Base-by-base conservation (phyloP, 2,888 invertebrate species). In the Pardosa pseudoannulata region DNA sequence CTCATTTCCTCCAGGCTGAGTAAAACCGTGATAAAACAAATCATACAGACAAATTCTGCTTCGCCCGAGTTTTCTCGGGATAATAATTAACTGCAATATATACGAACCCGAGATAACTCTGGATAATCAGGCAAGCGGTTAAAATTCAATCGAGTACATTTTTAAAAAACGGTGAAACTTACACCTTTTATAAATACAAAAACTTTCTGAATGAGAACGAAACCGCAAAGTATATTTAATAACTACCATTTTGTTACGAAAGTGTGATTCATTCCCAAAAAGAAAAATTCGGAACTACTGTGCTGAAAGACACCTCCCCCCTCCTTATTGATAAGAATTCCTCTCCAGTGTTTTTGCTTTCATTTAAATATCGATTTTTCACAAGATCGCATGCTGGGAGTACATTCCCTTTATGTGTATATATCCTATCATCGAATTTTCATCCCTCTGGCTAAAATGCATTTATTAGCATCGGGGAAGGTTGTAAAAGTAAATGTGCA, bases 281-380 rank as follows among this genome's bases (percentile, higher is more conserved):
- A 46, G n/a, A 32, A 70, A 23, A 64, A 46, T 39, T 6, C 11
- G 50, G 16, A 70, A 56, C 16, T 0, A 7, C 27, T 29, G 70
- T 36, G n/a, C n/a, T n/a, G 41, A 75, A n/a, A 50, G 50, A 39
- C 6, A 64, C 28, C 27, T n/a, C 28, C 23, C 9, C 13, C 16
- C 32, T 1, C 64, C 64, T 64, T 65, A 46, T 70, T 74, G 68
- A 74, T 81, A 56, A 41, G 19, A 74, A 9, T 56, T 64, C 56
- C 39, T 19, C 46, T 71, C 23, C 29, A 32, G 19, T 31, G 31
- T 78, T 73, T 71, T 36, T 16, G 29, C 65, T 2, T 36, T 85
- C n/a, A 65, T 85, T 78, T 73, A 68, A 73, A 78, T 85, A 85
- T 85, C 73, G 83, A 85, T 85, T 78, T 50, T 9, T 1, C 5